Evolutionary conservation across 2,113 vertebrate genomes (phyloP).

Genomic region (Oryctolagus cuniculus): DNA sequence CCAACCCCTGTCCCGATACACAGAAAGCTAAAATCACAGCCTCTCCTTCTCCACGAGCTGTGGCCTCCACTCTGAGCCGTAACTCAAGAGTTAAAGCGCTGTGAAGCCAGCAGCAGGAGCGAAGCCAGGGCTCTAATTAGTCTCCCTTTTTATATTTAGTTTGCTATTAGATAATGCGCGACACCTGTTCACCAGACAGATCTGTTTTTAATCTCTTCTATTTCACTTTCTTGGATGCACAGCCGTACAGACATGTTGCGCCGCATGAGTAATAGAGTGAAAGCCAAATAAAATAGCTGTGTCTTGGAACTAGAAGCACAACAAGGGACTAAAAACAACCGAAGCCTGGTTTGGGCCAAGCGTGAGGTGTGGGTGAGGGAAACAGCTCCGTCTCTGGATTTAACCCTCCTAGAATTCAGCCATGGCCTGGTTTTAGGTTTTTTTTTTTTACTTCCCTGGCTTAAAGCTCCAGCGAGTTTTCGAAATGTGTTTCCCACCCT

Average conservation of each 20-base stretch:
- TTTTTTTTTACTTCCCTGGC: background rate
- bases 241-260: conserved; percentile 5
- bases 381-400: background rate
- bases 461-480: background rate
- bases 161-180: conserved; percentile 70
- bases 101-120: conserved; percentile 16
- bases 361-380: background rate
- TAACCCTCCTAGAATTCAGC: background rate
- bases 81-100: conserved; percentile 60
- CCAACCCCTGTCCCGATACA: too few species aligned
- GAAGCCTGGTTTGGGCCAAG: background rate
- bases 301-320: conserved; percentile 61
- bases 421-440: fast-evolving
- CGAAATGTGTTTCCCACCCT: background rate
- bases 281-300: conserved; percentile 71
- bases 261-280: background rate
- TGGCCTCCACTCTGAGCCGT: background rate
- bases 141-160: conserved; percentile 69
- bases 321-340: conserved; percentile 20
- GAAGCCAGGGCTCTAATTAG: conserved; percentile 62
- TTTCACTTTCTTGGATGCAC: conserved; percentile 55
- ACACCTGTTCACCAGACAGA: conserved; percentile 73
- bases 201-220: conserved; percentile 67
- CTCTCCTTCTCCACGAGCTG: background rate
- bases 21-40: background rate